Conservation (phyloP, 1,140 invertebrate species). For the Meloidogyne floridensis region DNA sequence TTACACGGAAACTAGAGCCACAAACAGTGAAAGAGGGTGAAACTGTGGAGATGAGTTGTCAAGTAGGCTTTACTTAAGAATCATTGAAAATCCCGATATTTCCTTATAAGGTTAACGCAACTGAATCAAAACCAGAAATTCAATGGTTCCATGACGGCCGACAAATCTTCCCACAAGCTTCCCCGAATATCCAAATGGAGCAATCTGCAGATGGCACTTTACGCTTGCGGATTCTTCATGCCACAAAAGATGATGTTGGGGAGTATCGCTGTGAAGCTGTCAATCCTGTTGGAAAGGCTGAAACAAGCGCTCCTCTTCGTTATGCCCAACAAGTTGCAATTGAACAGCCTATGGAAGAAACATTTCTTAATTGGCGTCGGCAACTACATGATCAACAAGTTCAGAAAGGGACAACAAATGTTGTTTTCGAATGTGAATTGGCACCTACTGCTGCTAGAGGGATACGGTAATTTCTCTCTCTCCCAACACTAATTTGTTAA, state of each 20-base stretch:
- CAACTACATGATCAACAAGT: conserved; percentile 37
- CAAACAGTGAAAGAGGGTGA: conserved; percentile 55
- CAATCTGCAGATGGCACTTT: conserved; percentile 52
- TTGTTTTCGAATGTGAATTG: conserved; percentile 51
- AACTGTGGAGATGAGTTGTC: conserved; percentile 52
- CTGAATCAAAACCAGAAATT: conserved; percentile 59
- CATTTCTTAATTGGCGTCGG: conserved; percentile 39
- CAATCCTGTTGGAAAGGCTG: conserved; percentile 41
- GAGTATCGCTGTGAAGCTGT: conserved; percentile 50
- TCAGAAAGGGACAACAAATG: conserved; percentile 19
- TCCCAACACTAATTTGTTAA: no score
- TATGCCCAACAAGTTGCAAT: conserved; percentile 45
- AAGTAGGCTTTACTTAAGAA: conserved; percentile 20
- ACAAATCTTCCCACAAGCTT: conserved; percentile 42
- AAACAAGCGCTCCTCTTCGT: conserved; percentile 45
- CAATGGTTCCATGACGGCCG: conserved; percentile 58
- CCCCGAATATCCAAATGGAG: conserved; percentile 49
- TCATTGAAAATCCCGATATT: neutral
- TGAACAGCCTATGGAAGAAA: conserved; percentile 28
- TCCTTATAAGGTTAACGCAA: conserved; percentile 6
- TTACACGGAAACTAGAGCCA: conserved; percentile 56
- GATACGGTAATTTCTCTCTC: neutral
- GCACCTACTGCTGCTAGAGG: conserved; percentile 27
- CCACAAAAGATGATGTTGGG: conserved; percentile 49
- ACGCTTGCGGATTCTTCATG: conserved; percentile 45